Conservation (phyloP, 2,797 vertebrate genomes). For the Crypturellus tataupa region DNA sequence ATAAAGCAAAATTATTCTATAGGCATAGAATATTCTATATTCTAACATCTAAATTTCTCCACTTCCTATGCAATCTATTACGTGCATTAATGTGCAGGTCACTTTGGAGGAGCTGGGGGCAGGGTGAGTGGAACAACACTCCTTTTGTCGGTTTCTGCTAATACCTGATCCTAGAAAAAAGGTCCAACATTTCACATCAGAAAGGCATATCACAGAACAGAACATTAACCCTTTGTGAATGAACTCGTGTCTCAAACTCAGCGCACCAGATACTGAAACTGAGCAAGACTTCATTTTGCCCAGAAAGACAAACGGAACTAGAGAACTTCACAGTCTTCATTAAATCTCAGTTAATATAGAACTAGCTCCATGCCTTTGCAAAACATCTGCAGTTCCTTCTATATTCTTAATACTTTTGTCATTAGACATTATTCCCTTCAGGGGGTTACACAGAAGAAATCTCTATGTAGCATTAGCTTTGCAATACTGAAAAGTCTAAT, state of each 20-base stretch:
- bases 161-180: background rate
- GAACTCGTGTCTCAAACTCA: background rate
- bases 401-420: background rate
- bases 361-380: background rate
- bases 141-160: background rate
- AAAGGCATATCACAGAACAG: background rate
- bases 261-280: background rate
- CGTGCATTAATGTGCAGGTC: background rate
- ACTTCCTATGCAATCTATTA: background rate
- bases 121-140: background rate
- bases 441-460: background rate
- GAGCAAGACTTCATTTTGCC: background rate
- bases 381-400: background rate
- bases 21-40: background rate
- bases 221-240: background rate
- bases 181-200: background rate
- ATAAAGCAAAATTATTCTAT: background rate
- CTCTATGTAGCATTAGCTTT: background rate
- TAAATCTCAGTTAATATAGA: background rate
- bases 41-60: background rate
- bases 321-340: background rate
- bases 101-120: background rate
- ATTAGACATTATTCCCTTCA: background rate
- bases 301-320: background rate
- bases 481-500: background rate